Evolutionary conservation across 2,113 vertebrate genomes (phyloP).

Genomic region (Lates calcarifer): DNA sequence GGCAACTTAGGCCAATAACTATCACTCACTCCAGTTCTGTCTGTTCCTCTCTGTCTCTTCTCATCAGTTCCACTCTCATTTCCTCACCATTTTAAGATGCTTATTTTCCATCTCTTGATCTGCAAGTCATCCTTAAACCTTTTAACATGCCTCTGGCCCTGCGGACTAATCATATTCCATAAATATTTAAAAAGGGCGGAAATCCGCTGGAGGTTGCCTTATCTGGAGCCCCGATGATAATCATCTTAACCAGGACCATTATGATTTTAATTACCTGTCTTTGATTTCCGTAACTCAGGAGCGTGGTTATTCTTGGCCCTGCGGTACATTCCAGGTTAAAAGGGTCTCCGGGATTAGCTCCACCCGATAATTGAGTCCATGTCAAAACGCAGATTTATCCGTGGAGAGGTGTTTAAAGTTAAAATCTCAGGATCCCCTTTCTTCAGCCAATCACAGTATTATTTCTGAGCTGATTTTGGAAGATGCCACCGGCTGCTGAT

Average conservation of each 20-base stretch:
- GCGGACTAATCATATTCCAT: slow-evolving; percentile 79
- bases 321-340: slow-evolving; percentile 70
- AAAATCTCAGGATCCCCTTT: slow-evolving; percentile 54
- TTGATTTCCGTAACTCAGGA: slow-evolving; percentile 78
- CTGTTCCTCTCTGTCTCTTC: slow-evolving; percentile 1
- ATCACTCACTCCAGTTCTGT: slow-evolving; percentile 40
- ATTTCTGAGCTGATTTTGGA: slow-evolving; percentile 44
- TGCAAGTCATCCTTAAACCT: slow-evolving; percentile 78
- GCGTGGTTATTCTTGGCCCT: slow-evolving; percentile 72
- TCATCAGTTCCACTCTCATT: slow-evolving; percentile 57
- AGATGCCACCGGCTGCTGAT: slow-evolving; percentile 27
- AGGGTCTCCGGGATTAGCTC: slow-evolving; percentile 76
- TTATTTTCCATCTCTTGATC: slow-evolving; percentile 78
- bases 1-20: no score
- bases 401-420: slow-evolving; percentile 66
- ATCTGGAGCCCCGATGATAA: slow-evolving; percentile 78
- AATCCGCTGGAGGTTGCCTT: slow-evolving; percentile 81
- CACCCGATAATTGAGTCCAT: slow-evolving; percentile 75
- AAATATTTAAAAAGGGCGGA: slow-evolving; percentile 77
- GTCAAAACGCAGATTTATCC: slow-evolving; percentile 69
- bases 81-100: slow-evolving; percentile 65
- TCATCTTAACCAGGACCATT: slow-evolving; percentile 84
- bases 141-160: slow-evolving; percentile 72
- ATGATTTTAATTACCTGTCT: slow-evolving; percentile 84
- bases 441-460: slow-evolving; percentile 50